These are phyloP conservation scores for Pelobates cultripes DNA, from an alignment of 2,797 vertebrate species.

Conservation along the genomic window DNA sequence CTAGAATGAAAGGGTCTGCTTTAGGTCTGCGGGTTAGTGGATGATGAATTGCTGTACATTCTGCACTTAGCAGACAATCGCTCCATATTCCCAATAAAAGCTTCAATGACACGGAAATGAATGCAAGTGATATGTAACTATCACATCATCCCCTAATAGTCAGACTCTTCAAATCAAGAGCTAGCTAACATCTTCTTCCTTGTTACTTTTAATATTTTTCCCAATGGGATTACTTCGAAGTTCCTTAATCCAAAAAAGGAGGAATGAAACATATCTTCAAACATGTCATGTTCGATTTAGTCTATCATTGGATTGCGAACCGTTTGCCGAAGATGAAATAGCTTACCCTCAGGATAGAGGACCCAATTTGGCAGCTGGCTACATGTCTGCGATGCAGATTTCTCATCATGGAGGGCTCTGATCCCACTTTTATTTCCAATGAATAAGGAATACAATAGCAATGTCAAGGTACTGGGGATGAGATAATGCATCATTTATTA, in stretches of 20 bases:
- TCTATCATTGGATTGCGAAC: slow-evolving; percentile 31
- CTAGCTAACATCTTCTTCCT: not conserved
- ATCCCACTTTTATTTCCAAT: slow-evolving; percentile 18
- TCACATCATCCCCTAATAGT: slow-evolving; percentile 4
- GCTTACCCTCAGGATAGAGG: slow-evolving; percentile 22
- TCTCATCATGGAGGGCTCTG: not conserved
- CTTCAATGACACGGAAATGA: slow-evolving; percentile 13
- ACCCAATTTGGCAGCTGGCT: slow-evolving; percentile 18
- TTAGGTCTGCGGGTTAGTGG: slow-evolving; percentile 13
- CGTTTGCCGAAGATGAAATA: slow-evolving; percentile 34
- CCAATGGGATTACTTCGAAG: slow-evolving; percentile 24
- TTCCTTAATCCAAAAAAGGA: not conserved
- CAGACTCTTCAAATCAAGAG: slow-evolving; percentile 17
- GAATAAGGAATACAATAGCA: slow-evolving; percentile 9
- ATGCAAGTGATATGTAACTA: slow-evolving; percentile 11
- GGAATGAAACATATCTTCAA: slow-evolving; percentile 6
- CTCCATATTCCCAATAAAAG: not conserved
- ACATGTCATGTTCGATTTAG: slow-evolving; percentile 30
- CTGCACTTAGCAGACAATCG: slow-evolving; percentile 18
- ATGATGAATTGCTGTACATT: slow-evolving; percentile 39
- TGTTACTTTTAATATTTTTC: slow-evolving; percentile 35
- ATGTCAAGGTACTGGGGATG: not conserved
- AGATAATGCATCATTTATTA: slow-evolving; percentile 18
- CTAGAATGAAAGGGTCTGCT: slow-evolving; percentile 3
- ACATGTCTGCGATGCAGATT: slow-evolving; percentile 17